Base-by-base conservation (phyloP, 2,113 vertebrate species). In the Chiloscyllium plagiosum region DNA sequence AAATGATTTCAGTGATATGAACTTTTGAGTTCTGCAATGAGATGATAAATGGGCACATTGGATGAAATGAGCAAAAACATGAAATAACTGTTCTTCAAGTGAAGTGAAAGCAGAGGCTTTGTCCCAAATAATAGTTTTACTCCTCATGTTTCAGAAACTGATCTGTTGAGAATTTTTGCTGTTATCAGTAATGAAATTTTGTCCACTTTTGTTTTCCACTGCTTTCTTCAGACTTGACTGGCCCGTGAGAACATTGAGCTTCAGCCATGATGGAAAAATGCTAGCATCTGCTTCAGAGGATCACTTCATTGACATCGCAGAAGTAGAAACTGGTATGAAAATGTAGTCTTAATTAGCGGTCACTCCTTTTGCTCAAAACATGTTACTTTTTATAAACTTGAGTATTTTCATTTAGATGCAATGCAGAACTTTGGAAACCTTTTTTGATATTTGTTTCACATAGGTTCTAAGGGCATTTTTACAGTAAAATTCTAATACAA, bases 211-310 rank as follows among this genome's bases (percentile, higher is more conserved):
- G 56, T 56, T 89, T 33, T 26, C 66, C 4, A 86, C 95, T 0
- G 78, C 47, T 29, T 95, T 0, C 96, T 96, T 4, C 96, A 99
- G 99, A 96, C 97, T 99, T 15, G 99, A 99, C 97, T 99, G 99
- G 99, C 99, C 99, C 0, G 99, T 99, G 96, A 98, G 99, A 96
- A 99, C 99, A 0, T 97, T 99, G 96, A 99, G 99, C 97, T 99
- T 99, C 96, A 99, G 99, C 97, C 98, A 99, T 0, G 99, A 99
- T 94, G 99, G 99, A 26, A 99, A 99, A 97, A 99, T 99, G 99
- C 97, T 99, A 97, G 99, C 99, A 0, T 99, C 99, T 0, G 99
- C 99, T 0, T 99, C 99, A 0, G 99, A 99, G 97, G 99, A 99
- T 97, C 99, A 99, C 96, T 99, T 99, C 97, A 99, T 99, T 65